Evolutionary conservation across 1,140 invertebrate genomes (phyloP).

Genomic region (Drosophila repletoides): DNA sequence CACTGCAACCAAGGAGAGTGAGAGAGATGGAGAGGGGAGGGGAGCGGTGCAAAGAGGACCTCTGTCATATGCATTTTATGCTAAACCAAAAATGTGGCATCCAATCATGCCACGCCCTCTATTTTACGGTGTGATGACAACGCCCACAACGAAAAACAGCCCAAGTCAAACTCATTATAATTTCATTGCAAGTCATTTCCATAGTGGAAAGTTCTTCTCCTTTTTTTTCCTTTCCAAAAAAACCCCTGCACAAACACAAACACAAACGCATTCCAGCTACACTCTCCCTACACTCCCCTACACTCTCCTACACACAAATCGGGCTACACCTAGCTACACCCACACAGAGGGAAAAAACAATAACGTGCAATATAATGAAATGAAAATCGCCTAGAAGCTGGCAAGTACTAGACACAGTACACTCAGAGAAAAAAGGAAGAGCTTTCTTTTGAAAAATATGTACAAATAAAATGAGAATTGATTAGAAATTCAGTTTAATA

Average conservation of each 20-base stretch:
- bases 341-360: conserved; percentile 38
- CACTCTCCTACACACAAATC: conserved; percentile 4
- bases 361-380: conserved; percentile 66
- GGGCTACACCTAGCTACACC: conserved; percentile 18
- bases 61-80: conserved; percentile 45
- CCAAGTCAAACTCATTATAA: conserved; percentile 59
- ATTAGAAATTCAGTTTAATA: too few species aligned
- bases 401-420: conserved; percentile 6
- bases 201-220: conserved; percentile 37
- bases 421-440: too few species aligned
- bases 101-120: conserved; percentile 29
- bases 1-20: too few species aligned
- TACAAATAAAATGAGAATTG: too few species aligned
- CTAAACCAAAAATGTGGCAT: conserved; percentile 25
- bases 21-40: too few species aligned
- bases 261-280: too few species aligned
- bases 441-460: too few species aligned
- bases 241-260: not conserved
- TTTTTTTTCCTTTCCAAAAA: too few species aligned
- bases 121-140: not conserved
- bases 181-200: conserved; percentile 73
- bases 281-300: not conserved
- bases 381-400: conserved; percentile 68
- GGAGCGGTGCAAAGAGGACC: too few species aligned
- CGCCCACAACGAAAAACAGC: conserved; percentile 22